These are phyloP conservation scores for Ciconia nigra DNA, from an alignment of 2,797 vertebrate genomes.

Conservation along the genomic window DNA sequence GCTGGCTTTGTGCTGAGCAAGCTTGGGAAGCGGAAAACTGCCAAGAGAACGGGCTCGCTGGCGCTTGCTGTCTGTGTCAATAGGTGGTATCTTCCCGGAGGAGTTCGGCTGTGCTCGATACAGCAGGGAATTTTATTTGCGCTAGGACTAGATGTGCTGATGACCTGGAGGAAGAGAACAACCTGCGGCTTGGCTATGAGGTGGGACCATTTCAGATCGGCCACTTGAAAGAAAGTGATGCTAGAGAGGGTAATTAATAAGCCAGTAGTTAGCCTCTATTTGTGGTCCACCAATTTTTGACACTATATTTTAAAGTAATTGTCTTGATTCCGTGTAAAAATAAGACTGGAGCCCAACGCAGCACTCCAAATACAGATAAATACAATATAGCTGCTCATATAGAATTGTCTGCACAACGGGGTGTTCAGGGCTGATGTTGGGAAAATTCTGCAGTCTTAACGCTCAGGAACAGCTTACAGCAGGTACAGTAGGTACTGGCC, in stretches of 20 bases:
- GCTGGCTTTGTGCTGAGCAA: neutral
- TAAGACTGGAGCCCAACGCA: neutral
- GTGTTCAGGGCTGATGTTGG: neutral
- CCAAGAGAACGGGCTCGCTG: neutral
- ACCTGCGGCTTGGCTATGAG: neutral
- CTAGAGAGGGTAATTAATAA: neutral
- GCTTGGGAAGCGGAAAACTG: neutral
- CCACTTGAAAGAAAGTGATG: neutral
- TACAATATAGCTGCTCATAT: fast-evolving
- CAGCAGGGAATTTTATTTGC: neutral
- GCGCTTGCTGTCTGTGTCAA: neutral
- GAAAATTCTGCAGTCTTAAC: neutral
- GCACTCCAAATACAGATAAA: neutral
- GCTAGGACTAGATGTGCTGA: fast-evolving
- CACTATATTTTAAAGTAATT: neutral
- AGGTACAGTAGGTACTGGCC: neutral
- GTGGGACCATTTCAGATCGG: neutral
- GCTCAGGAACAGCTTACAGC: neutral
- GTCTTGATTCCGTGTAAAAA: neutral
- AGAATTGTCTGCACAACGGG: neutral
- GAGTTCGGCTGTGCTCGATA: fast-evolving
- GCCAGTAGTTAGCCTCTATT: neutral
- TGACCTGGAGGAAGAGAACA: neutral
- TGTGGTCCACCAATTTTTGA: neutral
- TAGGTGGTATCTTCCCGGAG: fast-evolving